Conservation (phyloP, 2,113 vertebrate species). For the Semicossyphus pulcher region DNA sequence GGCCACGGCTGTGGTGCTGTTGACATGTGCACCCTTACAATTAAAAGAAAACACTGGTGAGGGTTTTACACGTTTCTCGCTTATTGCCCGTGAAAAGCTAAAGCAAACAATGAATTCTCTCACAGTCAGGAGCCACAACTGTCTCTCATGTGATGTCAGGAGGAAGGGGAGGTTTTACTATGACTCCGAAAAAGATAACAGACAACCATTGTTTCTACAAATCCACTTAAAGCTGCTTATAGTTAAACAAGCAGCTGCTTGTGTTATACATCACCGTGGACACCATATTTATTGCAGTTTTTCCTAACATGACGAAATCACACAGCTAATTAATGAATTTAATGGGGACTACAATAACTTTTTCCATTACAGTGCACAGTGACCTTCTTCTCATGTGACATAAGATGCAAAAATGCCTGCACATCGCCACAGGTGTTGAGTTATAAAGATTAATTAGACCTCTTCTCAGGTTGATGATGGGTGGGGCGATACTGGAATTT, state of each 20-base stretch:
- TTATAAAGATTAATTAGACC: neutral
- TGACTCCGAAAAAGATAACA: slow-evolving; percentile 12
- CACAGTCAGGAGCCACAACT: neutral
- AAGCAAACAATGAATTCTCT: neutral
- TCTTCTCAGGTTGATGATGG: slow-evolving; percentile 12
- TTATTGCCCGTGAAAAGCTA: neutral
- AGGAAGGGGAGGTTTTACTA: neutral
- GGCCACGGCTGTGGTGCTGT: neutral
- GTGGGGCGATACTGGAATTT: neutral
- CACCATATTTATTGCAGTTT: slow-evolving; percentile 29
- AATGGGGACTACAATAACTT: slow-evolving; percentile 14
- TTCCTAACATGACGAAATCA: slow-evolving; percentile 56
- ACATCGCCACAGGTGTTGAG: slow-evolving; percentile 1
- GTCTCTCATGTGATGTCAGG: slow-evolving; percentile 13
- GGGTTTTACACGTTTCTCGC: neutral
- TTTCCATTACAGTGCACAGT: slow-evolving; percentile 47
- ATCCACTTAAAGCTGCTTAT: neutral
- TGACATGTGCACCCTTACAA: slow-evolving; percentile 2
- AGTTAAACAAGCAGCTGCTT: slow-evolving; percentile 30
- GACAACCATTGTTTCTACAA: slow-evolving; percentile 4
- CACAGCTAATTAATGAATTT: slow-evolving; percentile 40
- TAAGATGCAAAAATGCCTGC: neutral
- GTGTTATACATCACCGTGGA: slow-evolving; percentile 19
- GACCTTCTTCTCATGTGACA: slow-evolving; percentile 7
- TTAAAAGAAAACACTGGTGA: neutral